Percentiles rank a stretch among this genome's conserved stretches.
These are phyloP conservation scores for Sinocyclocheilus rhinocerous DNA, from an alignment of 2,113 vertebrate genomes.

Conservation along the genomic window DNA sequence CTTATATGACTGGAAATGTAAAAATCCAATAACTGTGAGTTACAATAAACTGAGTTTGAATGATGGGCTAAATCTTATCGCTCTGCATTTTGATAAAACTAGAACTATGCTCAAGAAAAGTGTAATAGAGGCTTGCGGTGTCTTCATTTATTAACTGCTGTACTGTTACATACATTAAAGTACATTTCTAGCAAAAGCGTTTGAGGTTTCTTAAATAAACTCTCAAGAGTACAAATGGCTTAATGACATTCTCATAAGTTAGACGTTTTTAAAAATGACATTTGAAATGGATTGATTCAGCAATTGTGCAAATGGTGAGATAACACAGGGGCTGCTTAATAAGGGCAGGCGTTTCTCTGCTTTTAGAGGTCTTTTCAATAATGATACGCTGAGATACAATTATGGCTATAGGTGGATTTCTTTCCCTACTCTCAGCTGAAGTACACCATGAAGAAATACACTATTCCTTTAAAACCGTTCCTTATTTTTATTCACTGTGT, in stretches of 20 bases:
- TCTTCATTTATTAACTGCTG: background rate
- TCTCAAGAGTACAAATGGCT: background rate
- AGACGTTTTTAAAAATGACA: constrained; percentile 39
- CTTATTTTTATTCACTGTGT: background rate
- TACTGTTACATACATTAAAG: background rate
- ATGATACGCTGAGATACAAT: constrained; percentile 32
- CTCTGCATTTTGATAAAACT: background rate
- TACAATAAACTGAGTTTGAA: background rate
- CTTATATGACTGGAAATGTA: background rate
- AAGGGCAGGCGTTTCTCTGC: constrained; percentile 27
- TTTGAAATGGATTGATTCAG: constrained; percentile 38
- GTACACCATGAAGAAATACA: background rate
- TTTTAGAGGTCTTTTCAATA: constrained; percentile 46
- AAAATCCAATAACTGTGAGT: constrained; percentile 2
- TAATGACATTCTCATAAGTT: constrained; percentile 44
- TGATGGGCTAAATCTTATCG: background rate
- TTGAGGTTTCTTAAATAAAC: background rate
- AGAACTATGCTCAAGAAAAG: background rate
- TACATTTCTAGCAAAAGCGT: background rate
- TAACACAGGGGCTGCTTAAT: constrained; percentile 28
- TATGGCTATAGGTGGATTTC: constrained; percentile 8
- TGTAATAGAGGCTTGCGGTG: background rate
- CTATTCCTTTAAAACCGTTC: background rate
- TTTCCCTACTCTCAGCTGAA: background rate
- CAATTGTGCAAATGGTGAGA: constrained; percentile 44